Conservation (phyloP, 2,797 vertebrate genomes). For the Trichosurus vulpecula region DNA sequence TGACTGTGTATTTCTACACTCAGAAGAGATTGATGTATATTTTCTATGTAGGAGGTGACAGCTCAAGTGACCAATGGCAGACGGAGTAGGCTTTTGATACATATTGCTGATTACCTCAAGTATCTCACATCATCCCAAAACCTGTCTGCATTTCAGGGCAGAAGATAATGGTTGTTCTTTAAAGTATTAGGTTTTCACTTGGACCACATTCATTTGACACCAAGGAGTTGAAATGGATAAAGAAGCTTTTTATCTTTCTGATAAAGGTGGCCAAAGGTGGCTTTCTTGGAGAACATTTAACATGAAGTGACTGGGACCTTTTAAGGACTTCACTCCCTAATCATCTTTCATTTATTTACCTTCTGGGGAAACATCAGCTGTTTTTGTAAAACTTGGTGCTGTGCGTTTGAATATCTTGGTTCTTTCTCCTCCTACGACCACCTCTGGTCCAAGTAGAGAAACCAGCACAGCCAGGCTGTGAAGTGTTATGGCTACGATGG, state of each 20-base stretch:
- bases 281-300: not conserved
- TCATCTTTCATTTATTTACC: slow-evolving; percentile 83
- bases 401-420: slow-evolving; percentile 97
- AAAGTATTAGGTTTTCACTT: not conserved
- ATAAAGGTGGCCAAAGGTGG: not conserved
- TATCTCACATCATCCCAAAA: not conserved
- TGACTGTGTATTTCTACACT: not conserved
- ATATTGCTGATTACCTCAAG: not conserved
- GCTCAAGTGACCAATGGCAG: not conserved
- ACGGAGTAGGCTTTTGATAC: not conserved
- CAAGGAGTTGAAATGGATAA: not conserved
- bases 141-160: not conserved
- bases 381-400: slow-evolving; percentile 94
- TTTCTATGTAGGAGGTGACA: not conserved
- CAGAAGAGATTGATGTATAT: not conserved
- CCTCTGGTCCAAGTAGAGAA: slow-evolving; percentile 95
- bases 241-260: not conserved
- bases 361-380: slow-evolving; percentile 92
- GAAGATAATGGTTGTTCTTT: not conserved
- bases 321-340: not conserved
- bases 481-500: slow-evolving; percentile 94
- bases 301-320: not conserved
- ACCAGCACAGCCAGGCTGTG: slow-evolving; percentile 95
- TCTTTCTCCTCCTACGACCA: slow-evolving; percentile 96
- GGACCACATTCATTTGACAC: not conserved